Evolutionary conservation across 1,140 invertebrate genomes (phyloP).

Genomic region (Musca vetustissima): DNA sequence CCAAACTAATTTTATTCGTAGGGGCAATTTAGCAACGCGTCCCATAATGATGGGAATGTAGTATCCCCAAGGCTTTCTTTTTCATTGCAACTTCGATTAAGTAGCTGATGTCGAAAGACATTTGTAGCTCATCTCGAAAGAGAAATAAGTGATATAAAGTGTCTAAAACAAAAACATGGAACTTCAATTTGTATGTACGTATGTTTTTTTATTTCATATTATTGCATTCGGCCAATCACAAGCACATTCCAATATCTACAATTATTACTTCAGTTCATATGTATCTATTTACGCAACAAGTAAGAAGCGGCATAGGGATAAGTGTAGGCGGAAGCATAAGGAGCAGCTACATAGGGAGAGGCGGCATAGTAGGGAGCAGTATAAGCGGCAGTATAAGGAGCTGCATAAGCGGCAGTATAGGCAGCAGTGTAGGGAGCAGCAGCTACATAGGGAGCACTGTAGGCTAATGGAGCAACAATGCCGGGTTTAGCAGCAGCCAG

Average conservation of each 20-base stretch:
- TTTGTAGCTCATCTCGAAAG: too few relatives aligned
- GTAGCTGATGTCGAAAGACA: too few relatives aligned
- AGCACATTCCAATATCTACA: background rate
- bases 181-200: background rate
- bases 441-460: slow-evolving; percentile 7
- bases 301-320: slow-evolving; percentile 30
- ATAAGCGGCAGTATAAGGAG: slow-evolving; percentile 27
- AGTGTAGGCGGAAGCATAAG: slow-evolving; percentile 17
- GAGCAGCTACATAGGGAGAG: slow-evolving; percentile 18
- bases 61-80: too few relatives aligned
- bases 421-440: slow-evolving; percentile 35
- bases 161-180: background rate
- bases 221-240: background rate
- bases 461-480: slow-evolving; percentile 15
- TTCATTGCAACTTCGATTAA: too few relatives aligned
- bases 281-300: slow-evolving; percentile 27
- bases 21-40: too few relatives aligned
- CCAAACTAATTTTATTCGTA: too few relatives aligned
- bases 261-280: background rate
- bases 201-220: too few relatives aligned
- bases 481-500: slow-evolving; percentile 25
- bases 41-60: too few relatives aligned
- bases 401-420: slow-evolving; percentile 33
- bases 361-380: slow-evolving; percentile 1
- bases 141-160: too few relatives aligned